Base-by-base conservation (phyloP, 2,888 invertebrate species). In the Spilosoma lubricipeda region DNA sequence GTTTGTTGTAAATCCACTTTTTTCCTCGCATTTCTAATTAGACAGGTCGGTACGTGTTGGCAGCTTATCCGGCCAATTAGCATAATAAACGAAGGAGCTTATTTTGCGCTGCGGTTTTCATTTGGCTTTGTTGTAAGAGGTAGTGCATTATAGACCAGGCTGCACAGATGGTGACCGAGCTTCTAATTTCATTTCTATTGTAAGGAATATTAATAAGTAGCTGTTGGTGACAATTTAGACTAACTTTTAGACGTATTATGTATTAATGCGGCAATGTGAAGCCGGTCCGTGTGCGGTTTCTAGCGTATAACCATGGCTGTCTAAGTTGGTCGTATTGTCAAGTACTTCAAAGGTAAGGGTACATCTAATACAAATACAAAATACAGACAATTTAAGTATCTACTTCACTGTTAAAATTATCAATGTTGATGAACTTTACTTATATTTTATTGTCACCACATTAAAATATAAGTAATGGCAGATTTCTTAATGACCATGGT, bases 61-160 rank as follows among this genome's bases (percentile, higher is more conserved):
- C 87, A 87, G 89, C 88, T 92, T 89, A 92, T 89, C 89, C 90
- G 81, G 80, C 90, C 89, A 92, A 92, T 93, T 92, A 93, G 91
- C 90, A 91, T 92, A 89, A 90, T 89, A 89, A 92, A 90, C 89
- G 89, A 89, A 90, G 89, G 87, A 88, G 88, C 87, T 90, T 85
- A 83, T 87, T 82, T 81, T 74, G 82, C 86, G 78, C 80, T 84
- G 89, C 80, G 89, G 90, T 89, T 91, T 87, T 82, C 84, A 88
- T 89, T 88, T 85, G 85, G 85, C 87, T 85, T 87, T 83, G 89
- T 89, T 90, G n/a, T n/a, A 86, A 79, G 79, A 80, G 82, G 83
- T 84, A 85, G 77, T 90, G 88, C 88, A 90, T 91, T 90, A 87
- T 89, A 83, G 75, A 83, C 67, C 75, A 67, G 70, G 74, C 70